Base-by-base conservation (phyloP, 2,888 invertebrate species). In the Orthosia gothica region DNA sequence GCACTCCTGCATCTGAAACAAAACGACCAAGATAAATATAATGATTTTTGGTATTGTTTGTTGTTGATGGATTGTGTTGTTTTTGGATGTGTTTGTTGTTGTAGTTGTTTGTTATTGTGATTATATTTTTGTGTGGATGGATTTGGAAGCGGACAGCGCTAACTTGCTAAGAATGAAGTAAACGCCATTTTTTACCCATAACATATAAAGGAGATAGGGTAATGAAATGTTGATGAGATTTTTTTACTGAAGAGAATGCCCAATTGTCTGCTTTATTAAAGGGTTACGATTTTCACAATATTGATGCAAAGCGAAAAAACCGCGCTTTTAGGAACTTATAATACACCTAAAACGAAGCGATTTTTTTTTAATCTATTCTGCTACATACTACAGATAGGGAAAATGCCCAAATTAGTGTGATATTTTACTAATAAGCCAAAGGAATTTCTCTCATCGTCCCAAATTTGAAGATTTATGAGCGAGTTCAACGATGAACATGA, bases 1-100 rank as follows among this genome's bases (percentile, higher is more conserved):
- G 98, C n/a, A 99, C 97, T 77, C 99, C 99, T 82, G 98, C 98
- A 96, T 99, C 99, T 98, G 94, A 26, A 96, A 96, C 59, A 79
- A 85, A 67, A n/a, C 7, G 0, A 26, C 45, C 12, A 15, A n/a
- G 5, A 52, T 3, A 47, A 23, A 12, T n/a, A 54, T 3, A 54
- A 54, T 12, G 20, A 20, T 54, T 52, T 5, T 20, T 54, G n/a
- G n/a, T 52, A 52, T 52, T 50, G 50, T 9, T 18, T 52, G 50
- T n/a, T 52, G 50, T n/a, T 7, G 32, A 32, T 32, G 32, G 32
- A 7, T 32, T 3, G 5, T 32, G 32, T 32, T 50, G 9, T 50
- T 50, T 7, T 18, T 50, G 18, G 50, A 9, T 50, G n/a, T 18
- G 26, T 57, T 18, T 57, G 18, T 57, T 40, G 15, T 61, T 40